These are phyloP conservation scores for Stenichneumon culpator DNA, from an alignment of 2,888 invertebrate species.

Conservation along the genomic window DNA sequence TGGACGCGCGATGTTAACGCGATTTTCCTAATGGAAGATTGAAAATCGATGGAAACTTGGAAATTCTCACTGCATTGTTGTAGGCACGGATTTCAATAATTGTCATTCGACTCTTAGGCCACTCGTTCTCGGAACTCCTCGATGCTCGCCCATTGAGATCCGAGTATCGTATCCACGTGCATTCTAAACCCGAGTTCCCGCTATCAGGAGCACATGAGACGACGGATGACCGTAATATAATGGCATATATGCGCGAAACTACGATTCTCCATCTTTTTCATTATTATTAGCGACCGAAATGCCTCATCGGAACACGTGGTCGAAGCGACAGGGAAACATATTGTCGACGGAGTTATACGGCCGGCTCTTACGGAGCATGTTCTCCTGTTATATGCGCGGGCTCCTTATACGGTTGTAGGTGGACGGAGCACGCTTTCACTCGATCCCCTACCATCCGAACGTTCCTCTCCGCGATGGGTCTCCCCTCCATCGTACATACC, in stretches of 20 bases:
- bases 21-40: not conserved
- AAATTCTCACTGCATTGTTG: not conserved
- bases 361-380: conserved; percentile 64
- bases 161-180: conserved; percentile 79
- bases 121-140: conserved; percentile 29
- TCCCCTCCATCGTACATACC: not conserved
- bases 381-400: conserved; percentile 83
- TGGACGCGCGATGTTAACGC: not conserved
- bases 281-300: conserved; percentile 64
- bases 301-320: conserved; percentile 82
- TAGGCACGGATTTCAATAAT: not conserved
- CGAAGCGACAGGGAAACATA: conserved; percentile 75
- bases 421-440: conserved; percentile 77
- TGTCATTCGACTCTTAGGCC: not conserved
- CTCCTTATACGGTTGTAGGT: conserved; percentile 84
- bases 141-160: conserved; percentile 31
- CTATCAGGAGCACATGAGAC: conserved; percentile 73
- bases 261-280: conserved; percentile 50
- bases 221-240: conserved; percentile 39
- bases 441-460: conserved; percentile 15
- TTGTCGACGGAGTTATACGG: conserved; percentile 61
- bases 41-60: not conserved
- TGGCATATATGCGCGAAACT: not conserved
- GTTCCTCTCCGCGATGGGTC: not conserved
- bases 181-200: conserved; percentile 82